phyloP scores from a whole-genome alignment of 2,113 vertebrate genomes.

The Boulengerochromis microlepis region DNA sequence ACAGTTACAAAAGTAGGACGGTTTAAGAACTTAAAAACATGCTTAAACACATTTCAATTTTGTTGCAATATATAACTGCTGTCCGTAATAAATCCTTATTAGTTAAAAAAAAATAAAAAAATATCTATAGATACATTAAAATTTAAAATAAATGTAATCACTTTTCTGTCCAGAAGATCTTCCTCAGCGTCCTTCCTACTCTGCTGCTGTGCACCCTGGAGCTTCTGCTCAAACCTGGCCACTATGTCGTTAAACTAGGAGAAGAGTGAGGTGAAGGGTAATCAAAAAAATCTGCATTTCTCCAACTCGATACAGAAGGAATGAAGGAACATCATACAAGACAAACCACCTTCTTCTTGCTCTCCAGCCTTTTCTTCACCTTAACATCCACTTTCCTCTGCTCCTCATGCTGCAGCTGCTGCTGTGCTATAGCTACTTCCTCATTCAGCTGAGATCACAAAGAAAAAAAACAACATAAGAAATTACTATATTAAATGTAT shows the following conservation, averaged over 20 bases:
- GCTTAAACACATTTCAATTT: not conserved
- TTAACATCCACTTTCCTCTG: not conserved
- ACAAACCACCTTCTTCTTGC: not conserved
- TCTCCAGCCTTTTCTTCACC: not conserved
- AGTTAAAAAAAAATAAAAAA: not conserved
- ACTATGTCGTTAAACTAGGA: not conserved
- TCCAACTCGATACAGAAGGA: not conserved
- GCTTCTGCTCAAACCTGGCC: not conserved
- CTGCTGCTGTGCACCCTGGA: not conserved
- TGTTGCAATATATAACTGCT: not conserved
- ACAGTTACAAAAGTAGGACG: accelerated
- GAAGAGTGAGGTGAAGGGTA: not conserved
- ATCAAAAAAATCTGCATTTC: not conserved
- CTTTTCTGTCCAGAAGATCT: not conserved
- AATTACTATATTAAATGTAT: not conserved
- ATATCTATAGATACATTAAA: not conserved
- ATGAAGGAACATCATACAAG: not conserved
- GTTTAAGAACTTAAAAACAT: not conserved
- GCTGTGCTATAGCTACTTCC: not conserved
- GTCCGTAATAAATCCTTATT: accelerated
- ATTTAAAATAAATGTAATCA: not conserved
- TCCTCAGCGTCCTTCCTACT: accelerated
- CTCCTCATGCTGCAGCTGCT: not conserved
- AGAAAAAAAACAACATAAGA: not conserved
- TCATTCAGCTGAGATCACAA: not conserved